Percentiles rank a stretch among this genome's conserved stretches.
phyloP scores from a whole-genome alignment of 2,797 vertebrate species.

The Acestrorhynchus altus region DNA sequence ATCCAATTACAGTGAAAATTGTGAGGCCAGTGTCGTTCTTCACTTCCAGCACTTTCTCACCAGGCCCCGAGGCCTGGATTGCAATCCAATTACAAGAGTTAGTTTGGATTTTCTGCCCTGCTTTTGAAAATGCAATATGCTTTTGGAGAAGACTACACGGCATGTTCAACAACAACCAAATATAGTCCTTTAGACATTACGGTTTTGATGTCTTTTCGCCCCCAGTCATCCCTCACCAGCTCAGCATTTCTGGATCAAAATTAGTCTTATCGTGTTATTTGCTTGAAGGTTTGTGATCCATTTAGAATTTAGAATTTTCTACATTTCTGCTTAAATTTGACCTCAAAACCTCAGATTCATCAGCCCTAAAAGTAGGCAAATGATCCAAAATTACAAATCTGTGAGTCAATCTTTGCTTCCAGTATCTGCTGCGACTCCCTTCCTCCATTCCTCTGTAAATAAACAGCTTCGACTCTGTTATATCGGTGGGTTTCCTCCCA shows the following conservation, averaged over 20 bases:
- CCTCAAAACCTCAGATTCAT: too few species aligned
- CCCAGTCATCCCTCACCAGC: not conserved
- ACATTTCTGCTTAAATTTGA: too few species aligned
- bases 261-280: too few species aligned
- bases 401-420: too few species aligned
- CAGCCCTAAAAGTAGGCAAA: too few species aligned
- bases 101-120: not conserved
- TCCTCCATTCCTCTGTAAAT: too few species aligned
- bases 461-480: too few species aligned
- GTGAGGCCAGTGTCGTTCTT: not conserved
- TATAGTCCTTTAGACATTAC: not conserved
- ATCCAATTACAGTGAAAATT: conserved; percentile 18
- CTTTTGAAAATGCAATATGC: not conserved
- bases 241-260: not conserved
- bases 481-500: too few species aligned
- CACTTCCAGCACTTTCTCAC: not conserved
- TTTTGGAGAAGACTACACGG: not conserved
- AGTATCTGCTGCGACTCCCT: too few species aligned
- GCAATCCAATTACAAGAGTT: not conserved
- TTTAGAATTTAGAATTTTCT: too few species aligned
- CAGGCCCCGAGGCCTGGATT: not conserved
- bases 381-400: too few species aligned
- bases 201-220: not conserved
- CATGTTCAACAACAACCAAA: not conserved
- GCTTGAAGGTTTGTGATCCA: too few species aligned